These are phyloP conservation scores for Centrocercus urophasianus DNA, from an alignment of 2,113 vertebrate genomes.

Conservation along the genomic window DNA sequence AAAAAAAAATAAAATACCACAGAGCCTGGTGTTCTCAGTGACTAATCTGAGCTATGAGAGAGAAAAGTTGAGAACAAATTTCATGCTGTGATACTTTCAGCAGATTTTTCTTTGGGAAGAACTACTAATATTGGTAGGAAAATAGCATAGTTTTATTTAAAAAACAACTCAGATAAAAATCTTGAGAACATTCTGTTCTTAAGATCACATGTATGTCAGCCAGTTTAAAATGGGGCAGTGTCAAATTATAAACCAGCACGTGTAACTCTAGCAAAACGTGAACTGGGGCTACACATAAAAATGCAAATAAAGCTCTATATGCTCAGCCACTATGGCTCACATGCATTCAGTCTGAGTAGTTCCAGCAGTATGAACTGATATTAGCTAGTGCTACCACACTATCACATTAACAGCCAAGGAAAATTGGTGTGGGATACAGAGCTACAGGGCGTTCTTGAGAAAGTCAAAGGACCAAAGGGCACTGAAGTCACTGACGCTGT, in stretches of 20 bases:
- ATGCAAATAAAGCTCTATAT: accelerated
- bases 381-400: neutral
- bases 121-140: neutral
- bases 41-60: neutral
- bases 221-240: neutral
- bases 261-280: neutral
- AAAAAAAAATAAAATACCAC: neutral
- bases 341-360: neutral
- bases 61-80: neutral
- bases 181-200: neutral
- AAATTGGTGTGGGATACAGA: neutral
- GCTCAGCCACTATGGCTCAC: neutral
- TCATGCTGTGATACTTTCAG: neutral
- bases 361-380: neutral
- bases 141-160: neutral
- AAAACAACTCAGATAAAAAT: neutral
- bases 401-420: neutral
- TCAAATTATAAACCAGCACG: neutral
- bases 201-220: neutral
- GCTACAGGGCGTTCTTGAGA: neutral
- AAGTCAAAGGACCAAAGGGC: neutral
- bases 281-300: neutral
- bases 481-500: neutral
- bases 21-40: neutral
- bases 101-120: neutral